Percentiles rank a stretch among this genome's conserved stretches.
These are phyloP conservation scores for Piaya cayana DNA, from an alignment of 2,113 vertebrate genomes.

Conservation along the genomic window DNA sequence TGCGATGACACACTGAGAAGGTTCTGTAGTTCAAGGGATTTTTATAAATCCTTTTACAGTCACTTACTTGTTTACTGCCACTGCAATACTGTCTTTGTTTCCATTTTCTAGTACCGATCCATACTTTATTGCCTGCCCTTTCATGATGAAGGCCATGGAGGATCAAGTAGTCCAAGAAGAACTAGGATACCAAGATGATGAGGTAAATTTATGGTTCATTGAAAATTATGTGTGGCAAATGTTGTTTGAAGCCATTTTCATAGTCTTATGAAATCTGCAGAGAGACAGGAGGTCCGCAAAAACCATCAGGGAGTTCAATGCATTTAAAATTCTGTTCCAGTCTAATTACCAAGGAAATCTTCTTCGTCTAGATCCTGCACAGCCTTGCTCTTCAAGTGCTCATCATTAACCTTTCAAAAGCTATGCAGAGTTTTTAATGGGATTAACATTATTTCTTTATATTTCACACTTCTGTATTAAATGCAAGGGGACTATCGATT, in stretches of 20 bases:
- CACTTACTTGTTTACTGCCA: not conserved
- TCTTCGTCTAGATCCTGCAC: not conserved
- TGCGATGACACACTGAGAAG: not conserved
- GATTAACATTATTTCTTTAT: not conserved
- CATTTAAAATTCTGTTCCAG: not conserved
- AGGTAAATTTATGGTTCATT: slow-evolving; percentile 74
- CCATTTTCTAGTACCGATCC: slow-evolving; percentile 39
- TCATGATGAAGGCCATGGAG: slow-evolving; percentile 84
- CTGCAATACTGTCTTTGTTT: not conserved
- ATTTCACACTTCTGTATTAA: not conserved
- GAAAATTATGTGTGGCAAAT: not conserved
- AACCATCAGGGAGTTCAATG: not conserved
- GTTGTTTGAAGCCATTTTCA: not conserved
- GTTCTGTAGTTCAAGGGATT: not conserved
- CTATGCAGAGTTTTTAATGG: not conserved
- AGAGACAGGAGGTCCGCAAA: not conserved
- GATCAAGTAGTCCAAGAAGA: slow-evolving; percentile 92
- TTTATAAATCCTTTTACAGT: not conserved
- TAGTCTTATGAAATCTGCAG: not conserved
- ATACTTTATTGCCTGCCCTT: slow-evolving; percentile 13
- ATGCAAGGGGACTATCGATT: not conserved
- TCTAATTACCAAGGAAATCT: not conserved
- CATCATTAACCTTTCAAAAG: not conserved
- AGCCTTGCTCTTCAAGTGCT: not conserved
- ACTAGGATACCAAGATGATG: slow-evolving; percentile 85